phyloP scores from a whole-genome alignment of 2,113 vertebrate genomes.

The Morone saxatilis region DNA sequence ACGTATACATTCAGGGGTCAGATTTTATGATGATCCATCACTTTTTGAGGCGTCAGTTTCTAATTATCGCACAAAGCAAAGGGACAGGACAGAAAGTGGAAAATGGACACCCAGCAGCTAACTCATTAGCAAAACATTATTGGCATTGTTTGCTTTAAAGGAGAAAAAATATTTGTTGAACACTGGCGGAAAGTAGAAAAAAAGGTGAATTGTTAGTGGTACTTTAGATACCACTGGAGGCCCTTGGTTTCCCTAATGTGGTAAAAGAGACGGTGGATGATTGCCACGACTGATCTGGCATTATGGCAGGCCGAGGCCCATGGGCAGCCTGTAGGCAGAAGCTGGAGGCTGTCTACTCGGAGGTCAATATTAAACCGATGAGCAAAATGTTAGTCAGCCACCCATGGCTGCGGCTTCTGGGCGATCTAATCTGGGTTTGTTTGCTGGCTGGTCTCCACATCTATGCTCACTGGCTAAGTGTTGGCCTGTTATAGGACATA shows the following conservation, averaged over 20 bases:
- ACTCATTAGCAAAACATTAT: conserved; percentile 8
- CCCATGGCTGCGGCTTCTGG: conserved; percentile 44
- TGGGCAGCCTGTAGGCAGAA: conserved; percentile 52
- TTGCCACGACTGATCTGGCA: conserved; percentile 40
- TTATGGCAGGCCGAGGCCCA: conserved; percentile 40
- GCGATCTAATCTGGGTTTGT: conserved; percentile 64
- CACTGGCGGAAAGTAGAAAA: neutral
- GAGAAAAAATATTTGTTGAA: conserved; percentile 7
- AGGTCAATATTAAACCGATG: conserved; percentile 61
- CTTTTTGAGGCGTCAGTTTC: conserved; percentile 36
- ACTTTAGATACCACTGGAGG: neutral
- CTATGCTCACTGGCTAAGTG: conserved; percentile 37
- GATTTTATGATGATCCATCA: conserved; percentile 49
- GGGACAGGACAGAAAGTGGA: neutral
- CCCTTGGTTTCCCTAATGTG: conserved; percentile 13
- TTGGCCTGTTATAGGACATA: conserved; percentile 53
- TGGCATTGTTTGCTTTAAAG: conserved; percentile 17
- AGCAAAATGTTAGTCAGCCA: conserved; percentile 51
- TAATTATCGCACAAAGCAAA: conserved; percentile 36
- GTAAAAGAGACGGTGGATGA: conserved; percentile 28
- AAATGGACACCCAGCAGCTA: neutral
- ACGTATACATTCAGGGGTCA: conserved; percentile 49
- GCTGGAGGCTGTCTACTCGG: conserved; percentile 43
- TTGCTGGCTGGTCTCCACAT: conserved; percentile 55
- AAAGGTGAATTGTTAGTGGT: neutral